A percentile compares a stretch with the other conserved stretches of the same genome.
Conservation (phyloP, 2,797 vertebrate genomes). For the Onychomys leucogaster region DNA sequence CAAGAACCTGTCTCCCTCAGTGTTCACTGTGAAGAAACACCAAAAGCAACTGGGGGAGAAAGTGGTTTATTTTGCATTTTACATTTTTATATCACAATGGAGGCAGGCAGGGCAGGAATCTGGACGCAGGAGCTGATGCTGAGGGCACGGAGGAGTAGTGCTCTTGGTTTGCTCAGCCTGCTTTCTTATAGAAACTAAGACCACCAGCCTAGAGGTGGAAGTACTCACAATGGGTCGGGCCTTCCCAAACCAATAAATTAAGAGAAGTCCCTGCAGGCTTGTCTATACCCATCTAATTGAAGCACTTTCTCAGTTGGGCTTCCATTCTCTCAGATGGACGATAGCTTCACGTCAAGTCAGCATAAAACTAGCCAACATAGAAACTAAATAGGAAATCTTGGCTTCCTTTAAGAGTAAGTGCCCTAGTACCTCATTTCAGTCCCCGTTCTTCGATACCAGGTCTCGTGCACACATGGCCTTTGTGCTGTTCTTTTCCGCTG, state of each 20-base stretch:
- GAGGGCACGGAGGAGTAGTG: background rate
- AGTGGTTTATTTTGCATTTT: background rate
- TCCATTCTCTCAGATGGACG: no score
- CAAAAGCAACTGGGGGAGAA: background rate
- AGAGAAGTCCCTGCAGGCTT: background rate
- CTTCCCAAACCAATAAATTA: background rate
- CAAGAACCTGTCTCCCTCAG: background rate
- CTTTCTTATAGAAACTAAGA: background rate
- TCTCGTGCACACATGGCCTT: background rate
- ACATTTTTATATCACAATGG: background rate
- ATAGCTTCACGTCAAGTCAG: background rate
- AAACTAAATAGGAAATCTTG: background rate
- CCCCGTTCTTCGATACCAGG: no score
- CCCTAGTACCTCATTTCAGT: background rate
- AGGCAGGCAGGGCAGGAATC: background rate
- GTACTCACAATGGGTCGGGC: background rate
- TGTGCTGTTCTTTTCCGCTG: background rate
- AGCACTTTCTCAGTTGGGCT: no score
- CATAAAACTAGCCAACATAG: background rate
- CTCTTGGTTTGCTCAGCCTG: background rate
- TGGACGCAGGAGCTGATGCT: background rate
- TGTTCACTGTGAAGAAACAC: background rate
- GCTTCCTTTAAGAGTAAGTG: background rate
- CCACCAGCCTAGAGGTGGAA: background rate
- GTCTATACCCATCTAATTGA: background rate